Conservation (phyloP, 2,888 invertebrate species). For the Aphrophora alni region DNA sequence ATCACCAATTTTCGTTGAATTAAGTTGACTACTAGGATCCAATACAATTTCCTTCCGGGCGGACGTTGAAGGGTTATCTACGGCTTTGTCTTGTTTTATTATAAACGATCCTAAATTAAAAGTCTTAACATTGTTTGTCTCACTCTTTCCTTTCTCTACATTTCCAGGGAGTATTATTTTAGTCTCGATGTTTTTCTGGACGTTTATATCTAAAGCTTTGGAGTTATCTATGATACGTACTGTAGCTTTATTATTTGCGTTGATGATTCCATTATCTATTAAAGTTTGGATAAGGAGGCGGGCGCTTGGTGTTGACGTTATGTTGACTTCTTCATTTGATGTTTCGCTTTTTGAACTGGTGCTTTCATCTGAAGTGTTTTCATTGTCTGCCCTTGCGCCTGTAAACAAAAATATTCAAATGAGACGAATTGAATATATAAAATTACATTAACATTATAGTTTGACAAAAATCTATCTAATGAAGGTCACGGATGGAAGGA, state of each 20-base stretch:
- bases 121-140: slow-evolving; percentile 47
- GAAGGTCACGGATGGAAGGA: too few species aligned
- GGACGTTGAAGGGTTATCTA: not conserved
- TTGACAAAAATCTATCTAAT: too few species aligned
- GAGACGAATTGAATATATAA: too few species aligned
- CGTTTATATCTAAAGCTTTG: not conserved
- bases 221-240: slow-evolving; percentile 45
- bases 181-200: slow-evolving; percentile 3
- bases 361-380: not conserved
- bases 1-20: not conserved
- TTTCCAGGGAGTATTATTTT: slow-evolving; percentile 26
- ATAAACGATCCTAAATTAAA: slow-evolving; percentile 47
- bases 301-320: slow-evolving; percentile 38
- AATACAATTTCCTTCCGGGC: not conserved
- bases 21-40: not conserved
- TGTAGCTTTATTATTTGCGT: slow-evolving; percentile 47
- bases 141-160: not conserved
- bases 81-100: slow-evolving; percentile 43
- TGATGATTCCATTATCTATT: slow-evolving; percentile 50
- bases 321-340: not conserved
- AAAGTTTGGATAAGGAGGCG: slow-evolving; percentile 48
- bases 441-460: too few species aligned
- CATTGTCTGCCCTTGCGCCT: not conserved
- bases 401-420: not conserved
- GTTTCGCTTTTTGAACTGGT: not conserved